Evolutionary conservation across 92 coral and sea anemone genomes (phyloP), one percentile per base, ranked within the genome.

Genomic region (Porites cylindrica): DNA sequence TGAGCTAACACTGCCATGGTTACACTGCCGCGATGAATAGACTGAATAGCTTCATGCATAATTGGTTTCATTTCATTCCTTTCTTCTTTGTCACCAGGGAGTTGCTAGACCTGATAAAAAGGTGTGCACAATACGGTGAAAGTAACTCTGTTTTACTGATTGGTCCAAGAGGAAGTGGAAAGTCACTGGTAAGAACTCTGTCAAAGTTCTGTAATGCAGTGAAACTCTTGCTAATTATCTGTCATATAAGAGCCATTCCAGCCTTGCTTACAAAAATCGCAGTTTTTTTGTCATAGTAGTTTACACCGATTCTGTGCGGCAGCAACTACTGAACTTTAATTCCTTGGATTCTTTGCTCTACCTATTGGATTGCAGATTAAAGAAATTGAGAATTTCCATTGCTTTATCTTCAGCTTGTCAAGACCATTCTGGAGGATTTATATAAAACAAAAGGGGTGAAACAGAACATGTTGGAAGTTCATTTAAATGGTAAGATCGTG

Each of bases 141-240:
- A 96, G 98, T 68, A 96, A 96, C 85, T 96, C 99, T 61, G 98
- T 95, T 2, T 87, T 96, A 32, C 70, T 96, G 74, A 95, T 96
- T 82, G 99, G 99, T 23, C 97, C 99, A 12, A 85, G 99, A 86
- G 99, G 99, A 29, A 96, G 98, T 88, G 99, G 99, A 21, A 96
- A 96, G 78, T 90, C 99, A 24, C 78, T 94, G 85, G 99, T 96
- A 87, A 78, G 99, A 61, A 21, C 18, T 74, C 10, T 50, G 14
- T 6, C 23, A 73, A 8, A 16, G n/a, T 38, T 47, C 56, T 26
- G 13, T 71, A 12, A 6, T 9, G 1, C 47, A 4, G 47, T 38
- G 47, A 38, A 38, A 4, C 47, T 38, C 47, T 38, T 38, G 6
- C 47, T 38, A 38, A 4, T 3, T 38, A 0, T 38, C 47, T 5